Base-by-base conservation (phyloP, 1,140 invertebrate species). In the Sycobia sp. region DNA sequence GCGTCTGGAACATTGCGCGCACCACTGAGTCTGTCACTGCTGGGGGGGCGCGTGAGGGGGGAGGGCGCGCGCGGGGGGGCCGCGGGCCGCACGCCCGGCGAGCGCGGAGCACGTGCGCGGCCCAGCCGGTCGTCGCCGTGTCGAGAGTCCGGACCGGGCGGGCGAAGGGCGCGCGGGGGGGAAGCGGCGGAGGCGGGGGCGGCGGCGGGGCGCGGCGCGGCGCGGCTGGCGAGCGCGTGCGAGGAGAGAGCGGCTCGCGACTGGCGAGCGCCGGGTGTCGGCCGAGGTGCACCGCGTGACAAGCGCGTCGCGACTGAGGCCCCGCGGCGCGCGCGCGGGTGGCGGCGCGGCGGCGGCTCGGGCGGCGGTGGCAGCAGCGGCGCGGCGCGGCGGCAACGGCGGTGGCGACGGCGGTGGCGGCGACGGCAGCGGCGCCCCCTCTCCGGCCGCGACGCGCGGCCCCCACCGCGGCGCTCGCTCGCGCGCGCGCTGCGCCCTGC, bases 261-360 rank as follows among this genome's bases (percentile, higher is more conserved):
- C 60, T 59, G 43, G 43, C 60, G 62, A 36, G 43, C 67, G 46
- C 50, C 66, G 43, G 60, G 47, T 32, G 55, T 34, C 54, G 23
- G 46, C 75, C 76, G 75, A 77, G 69, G 68, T 76, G 69, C 74
- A 78, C 77, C 77, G 79, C 74, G 78, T 79, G 80, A 78, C 75
- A 77, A 78, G 76, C 79, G 80, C 80, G 80, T 80, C 80, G 78
- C 80, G 77, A 82, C 80, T 82, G 77, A 82, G 74, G 67, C 66
- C 65, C 63, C 69, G 66, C 66, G 70, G 70, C 70, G 65, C 36
- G 36, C 59, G 36, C 47, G 38, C 56, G 54, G 53, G 59, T 49
- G 53, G 58, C 36, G 38, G 55, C 56, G 58, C 60, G 41, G 10
- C 49, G 66, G 65, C 62, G 66, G 65, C 51, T 54, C 57, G 65